These are phyloP conservation scores for Sphaerophoria rueppellii DNA, from an alignment of 2,888 invertebrate species.

Conservation along the genomic window DNA sequence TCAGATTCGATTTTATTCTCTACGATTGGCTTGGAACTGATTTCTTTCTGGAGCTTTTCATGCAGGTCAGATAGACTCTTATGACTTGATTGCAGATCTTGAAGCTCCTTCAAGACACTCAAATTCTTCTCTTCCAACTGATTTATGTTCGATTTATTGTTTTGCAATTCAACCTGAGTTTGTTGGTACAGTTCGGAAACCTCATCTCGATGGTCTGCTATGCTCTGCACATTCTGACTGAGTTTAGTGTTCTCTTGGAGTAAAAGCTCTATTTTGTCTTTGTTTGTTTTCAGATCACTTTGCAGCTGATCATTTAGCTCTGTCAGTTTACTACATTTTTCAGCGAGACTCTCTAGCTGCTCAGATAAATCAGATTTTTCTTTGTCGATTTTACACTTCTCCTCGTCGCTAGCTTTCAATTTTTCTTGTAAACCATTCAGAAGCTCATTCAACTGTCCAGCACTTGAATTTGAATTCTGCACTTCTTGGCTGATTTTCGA, in stretches of 20 bases:
- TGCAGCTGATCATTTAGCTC: slow-evolving; percentile 73
- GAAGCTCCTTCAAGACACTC: too few relatives aligned
- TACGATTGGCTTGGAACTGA: neutral
- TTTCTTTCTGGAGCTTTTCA: neutral
- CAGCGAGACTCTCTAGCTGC: slow-evolving; percentile 75
- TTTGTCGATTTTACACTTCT: neutral
- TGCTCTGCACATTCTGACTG: neutral
- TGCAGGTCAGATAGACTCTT: too few relatives aligned
- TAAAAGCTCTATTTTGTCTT: neutral
- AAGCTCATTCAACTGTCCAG: slow-evolving; percentile 74
- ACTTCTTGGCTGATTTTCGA: slow-evolving; percentile 75
- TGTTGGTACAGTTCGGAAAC: neutral
- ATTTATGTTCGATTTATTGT: too few relatives aligned
- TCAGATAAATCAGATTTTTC: slow-evolving; percentile 73
- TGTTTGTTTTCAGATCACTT: neutral
- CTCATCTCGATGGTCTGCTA: neutral
- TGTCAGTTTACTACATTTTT: slow-evolving; percentile 73
- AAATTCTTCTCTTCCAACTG: neutral
- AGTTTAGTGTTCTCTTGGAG: neutral
- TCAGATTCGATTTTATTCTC: slow-evolving; percentile 13
- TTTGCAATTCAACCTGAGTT: too few relatives aligned
- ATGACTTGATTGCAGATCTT: too few relatives aligned
- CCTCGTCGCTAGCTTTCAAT: slow-evolving; percentile 1
- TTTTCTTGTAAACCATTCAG: slow-evolving; percentile 67
- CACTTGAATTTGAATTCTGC: slow-evolving; percentile 74